Conservation (phyloP, 2,888 invertebrate species). For the Iphiclides podalirius region DNA sequence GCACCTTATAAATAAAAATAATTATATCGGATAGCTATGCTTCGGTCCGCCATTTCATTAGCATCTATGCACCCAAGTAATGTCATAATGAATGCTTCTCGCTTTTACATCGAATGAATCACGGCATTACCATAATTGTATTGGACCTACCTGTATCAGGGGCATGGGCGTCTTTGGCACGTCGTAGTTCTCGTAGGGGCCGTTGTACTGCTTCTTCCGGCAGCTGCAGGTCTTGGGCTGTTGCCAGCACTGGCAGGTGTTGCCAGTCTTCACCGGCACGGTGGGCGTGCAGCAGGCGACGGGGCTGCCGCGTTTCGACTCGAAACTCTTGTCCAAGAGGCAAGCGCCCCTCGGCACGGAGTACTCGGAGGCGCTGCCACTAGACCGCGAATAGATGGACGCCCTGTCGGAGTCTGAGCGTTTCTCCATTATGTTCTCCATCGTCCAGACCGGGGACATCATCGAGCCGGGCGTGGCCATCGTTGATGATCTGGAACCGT, state of each 20-base stretch:
- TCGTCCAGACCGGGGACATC: constrained; percentile 80
- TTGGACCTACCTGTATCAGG: constrained; percentile 70
- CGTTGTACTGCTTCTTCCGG: constrained; percentile 67
- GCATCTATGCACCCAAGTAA: too few relatives aligned
- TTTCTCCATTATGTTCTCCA: constrained; percentile 74
- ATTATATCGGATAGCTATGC: too few relatives aligned
- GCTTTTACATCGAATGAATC: too few relatives aligned
- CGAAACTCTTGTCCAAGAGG: constrained; percentile 72
- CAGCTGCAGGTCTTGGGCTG: constrained; percentile 52
- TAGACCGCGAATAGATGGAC: constrained; percentile 83
- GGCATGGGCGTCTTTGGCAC: constrained; percentile 85
- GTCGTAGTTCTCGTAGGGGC: constrained; percentile 89
- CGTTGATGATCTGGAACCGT: constrained; percentile 78
- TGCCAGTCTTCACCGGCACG: constrained; percentile 77
- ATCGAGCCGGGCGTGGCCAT: constrained; percentile 73
- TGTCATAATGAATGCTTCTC: too few relatives aligned
- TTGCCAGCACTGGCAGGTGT: constrained; percentile 66
- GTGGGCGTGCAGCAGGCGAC: constrained; percentile 76
- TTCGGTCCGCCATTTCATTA: too few relatives aligned
- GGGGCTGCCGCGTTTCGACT: constrained; percentile 64
- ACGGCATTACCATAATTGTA: too few relatives aligned
- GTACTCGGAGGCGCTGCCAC: constrained; percentile 84
- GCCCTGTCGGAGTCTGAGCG: constrained; percentile 80
- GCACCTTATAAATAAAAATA: too few relatives aligned
- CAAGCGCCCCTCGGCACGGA: constrained; percentile 77